phyloP scores from a whole-genome alignment of 2,888 invertebrate genomes.

The Dicyrtomina minuta region DNA sequence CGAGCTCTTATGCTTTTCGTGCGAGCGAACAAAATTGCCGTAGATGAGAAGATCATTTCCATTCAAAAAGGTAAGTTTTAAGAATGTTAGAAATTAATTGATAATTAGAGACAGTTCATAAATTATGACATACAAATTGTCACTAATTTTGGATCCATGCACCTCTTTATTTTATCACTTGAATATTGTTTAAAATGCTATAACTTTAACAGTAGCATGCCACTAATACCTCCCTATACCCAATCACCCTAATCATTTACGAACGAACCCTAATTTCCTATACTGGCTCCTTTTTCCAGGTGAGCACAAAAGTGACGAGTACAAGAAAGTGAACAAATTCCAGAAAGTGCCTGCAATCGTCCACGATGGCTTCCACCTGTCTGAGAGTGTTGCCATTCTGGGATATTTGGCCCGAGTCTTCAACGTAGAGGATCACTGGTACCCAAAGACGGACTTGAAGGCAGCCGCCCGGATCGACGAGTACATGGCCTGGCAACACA shows the following conservation, averaged over 20 bases:
- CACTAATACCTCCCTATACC: no score
- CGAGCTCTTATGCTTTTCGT: slow-evolving; percentile 23
- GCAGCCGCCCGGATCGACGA: slow-evolving; percentile 69
- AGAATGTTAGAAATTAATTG: no score
- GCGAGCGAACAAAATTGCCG: not conserved
- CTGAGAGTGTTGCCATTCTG: slow-evolving; percentile 66
- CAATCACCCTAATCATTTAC: no score
- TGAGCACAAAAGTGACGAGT: slow-evolving; percentile 11
- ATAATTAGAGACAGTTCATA: no score
- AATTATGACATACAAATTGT: no score
- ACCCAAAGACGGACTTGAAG: slow-evolving; percentile 64
- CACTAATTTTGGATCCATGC: no score
- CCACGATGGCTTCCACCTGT: slow-evolving; percentile 10
- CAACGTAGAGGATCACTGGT: slow-evolving; percentile 64
- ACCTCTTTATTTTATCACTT: no score
- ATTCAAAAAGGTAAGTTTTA: slow-evolving; percentile 6
- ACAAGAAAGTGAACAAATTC: slow-evolving; percentile 5
- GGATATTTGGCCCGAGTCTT: slow-evolving; percentile 66
- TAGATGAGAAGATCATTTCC: slow-evolving; percentile 7
- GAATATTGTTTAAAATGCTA: no score
- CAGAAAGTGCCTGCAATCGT: slow-evolving; percentile 16
- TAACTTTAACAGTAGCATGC: no score
- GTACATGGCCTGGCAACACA: slow-evolving; percentile 75
- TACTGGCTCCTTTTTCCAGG: no score
- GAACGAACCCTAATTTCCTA: no score